These are phyloP conservation scores for Chloroclysta siterata DNA, from an alignment of 2,888 invertebrate species.

Conservation along the genomic window DNA sequence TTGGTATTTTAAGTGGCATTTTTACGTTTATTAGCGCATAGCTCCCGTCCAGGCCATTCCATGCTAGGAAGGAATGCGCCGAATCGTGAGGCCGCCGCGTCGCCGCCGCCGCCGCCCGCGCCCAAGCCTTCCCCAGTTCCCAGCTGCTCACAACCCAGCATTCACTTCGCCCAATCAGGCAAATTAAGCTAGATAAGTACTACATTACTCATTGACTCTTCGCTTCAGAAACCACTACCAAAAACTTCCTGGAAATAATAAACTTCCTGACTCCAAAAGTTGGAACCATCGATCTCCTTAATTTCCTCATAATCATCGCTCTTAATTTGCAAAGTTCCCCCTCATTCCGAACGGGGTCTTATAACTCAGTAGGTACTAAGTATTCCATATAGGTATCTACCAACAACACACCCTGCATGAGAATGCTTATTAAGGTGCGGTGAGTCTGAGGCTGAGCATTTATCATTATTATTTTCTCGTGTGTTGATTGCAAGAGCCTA, in stretches of 20 bases:
- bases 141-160: background rate
- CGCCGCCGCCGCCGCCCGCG: background rate
- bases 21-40: slow-evolving; percentile 37
- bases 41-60: slow-evolving; percentile 12
- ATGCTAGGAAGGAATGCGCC: slow-evolving; percentile 15
- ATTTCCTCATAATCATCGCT: slow-evolving; percentile 30
- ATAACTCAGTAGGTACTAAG: slow-evolving; percentile 4
- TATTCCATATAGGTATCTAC: background rate
- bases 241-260: too few species aligned
- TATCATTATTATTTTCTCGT: background rate
- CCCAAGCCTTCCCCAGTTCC: background rate
- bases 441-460: background rate
- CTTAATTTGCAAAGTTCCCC: slow-evolving; percentile 30
- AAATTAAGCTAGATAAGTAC: too few species aligned
- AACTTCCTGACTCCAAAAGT: slow-evolving; percentile 5
- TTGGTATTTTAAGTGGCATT: slow-evolving; percentile 45
- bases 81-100: slow-evolving; percentile 4
- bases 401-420: background rate
- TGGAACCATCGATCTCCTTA: slow-evolving; percentile 3
- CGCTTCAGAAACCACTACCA: too few species aligned
- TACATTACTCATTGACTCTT: too few species aligned
- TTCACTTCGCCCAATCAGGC: background rate
- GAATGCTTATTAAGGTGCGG: slow-evolving; percentile 13
- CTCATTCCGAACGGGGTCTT: slow-evolving; percentile 8
- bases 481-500: too few species aligned